Percentiles rank a stretch among this genome's conserved stretches.
Evolutionary conservation across 2,888 invertebrate species (phyloP).

Genomic region (Diabrotica balteata): DNA sequence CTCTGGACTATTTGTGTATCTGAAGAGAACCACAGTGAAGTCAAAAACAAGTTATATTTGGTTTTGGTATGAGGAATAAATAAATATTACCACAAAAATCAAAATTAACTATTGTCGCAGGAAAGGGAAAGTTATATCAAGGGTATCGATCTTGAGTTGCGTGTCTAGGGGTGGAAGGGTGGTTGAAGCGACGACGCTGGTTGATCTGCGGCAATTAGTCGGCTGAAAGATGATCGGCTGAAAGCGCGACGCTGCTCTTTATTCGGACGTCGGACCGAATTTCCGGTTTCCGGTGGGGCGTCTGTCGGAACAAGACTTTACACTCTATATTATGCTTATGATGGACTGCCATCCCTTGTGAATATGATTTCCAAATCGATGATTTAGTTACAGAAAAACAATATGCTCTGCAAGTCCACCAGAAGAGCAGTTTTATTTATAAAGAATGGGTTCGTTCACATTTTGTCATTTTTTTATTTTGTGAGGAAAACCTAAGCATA

Average conservation of each 20-base stretch:
- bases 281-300: slow-evolving; percentile 61
- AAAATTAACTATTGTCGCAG: too few species aligned
- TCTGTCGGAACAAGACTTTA: slow-evolving; percentile 61
- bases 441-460: too few species aligned
- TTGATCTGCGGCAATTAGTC: slow-evolving; percentile 53
- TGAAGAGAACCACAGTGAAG: too few species aligned
- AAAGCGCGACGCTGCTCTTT: slow-evolving; percentile 54
- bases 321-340: slow-evolving; percentile 57
- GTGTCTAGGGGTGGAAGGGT: neutral
- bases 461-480: too few species aligned
- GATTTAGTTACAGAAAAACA: neutral
- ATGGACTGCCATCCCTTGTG: slow-evolving; percentile 44
- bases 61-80: too few species aligned
- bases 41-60: too few species aligned
- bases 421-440: too few species aligned
- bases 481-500: too few species aligned
- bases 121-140: too few species aligned
- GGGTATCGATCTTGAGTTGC: neutral
- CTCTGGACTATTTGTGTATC: too few species aligned
- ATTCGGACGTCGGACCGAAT: slow-evolving; percentile 60
- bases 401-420: too few species aligned
- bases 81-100: too few species aligned
- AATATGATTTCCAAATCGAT: slow-evolving; percentile 2
- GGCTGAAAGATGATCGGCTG: slow-evolving; percentile 57
- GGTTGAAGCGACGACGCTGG: slow-evolving; percentile 10